Evolutionary conservation across 2,113 vertebrate species (phyloP).

Genomic region (Aspiorhynchus laticeps): DNA sequence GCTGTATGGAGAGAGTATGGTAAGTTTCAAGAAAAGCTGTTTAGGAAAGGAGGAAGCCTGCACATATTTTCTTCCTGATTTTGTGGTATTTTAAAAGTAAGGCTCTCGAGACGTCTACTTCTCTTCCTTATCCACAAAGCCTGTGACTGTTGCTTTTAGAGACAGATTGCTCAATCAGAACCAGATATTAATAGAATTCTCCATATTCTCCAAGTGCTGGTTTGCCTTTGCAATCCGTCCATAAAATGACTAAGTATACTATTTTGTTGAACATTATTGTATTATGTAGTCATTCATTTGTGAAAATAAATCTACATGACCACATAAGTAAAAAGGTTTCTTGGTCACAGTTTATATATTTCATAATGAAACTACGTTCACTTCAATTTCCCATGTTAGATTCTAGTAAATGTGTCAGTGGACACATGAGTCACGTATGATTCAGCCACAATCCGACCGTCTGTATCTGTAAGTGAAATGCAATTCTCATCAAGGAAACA

Average conservation of each 20-base stretch:
- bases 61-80: conserved; percentile 60
- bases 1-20: conserved; percentile 26
- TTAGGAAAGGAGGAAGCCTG: conserved; percentile 41
- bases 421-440: conserved; percentile 7
- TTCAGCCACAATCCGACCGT: neutral
- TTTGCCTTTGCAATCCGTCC: neutral
- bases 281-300: neutral
- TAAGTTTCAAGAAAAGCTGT: conserved; percentile 54
- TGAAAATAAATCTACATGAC: neutral
- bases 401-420: conserved; percentile 28
- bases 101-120: conserved; percentile 44
- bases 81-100: conserved; percentile 54
- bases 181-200: conserved; percentile 59
- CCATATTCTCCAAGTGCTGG: conserved; percentile 40
- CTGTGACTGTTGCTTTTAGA: conserved; percentile 53
- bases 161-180: conserved; percentile 65
- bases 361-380: conserved; percentile 23
- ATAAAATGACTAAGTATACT: neutral
- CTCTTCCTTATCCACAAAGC: conserved; percentile 46
- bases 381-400: neutral
- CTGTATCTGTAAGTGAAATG: neutral
- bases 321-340: neutral
- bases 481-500: neutral
- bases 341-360: neutral
- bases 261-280: neutral